Conservation (phyloP, 2,888 invertebrate genomes). For the Alloplasta piceator region DNA sequence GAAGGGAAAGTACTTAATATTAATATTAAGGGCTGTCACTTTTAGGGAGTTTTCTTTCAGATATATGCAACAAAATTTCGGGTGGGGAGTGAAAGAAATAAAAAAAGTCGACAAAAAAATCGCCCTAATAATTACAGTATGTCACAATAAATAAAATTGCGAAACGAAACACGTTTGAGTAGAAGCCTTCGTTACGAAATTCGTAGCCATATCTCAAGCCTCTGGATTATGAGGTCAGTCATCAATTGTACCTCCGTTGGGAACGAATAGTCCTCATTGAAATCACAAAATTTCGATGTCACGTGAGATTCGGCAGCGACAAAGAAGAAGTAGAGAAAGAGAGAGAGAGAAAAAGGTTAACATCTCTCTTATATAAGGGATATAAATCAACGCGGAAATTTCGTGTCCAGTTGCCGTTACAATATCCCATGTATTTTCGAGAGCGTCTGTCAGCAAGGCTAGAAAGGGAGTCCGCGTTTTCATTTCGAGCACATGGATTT, state of each 20-base stretch:
- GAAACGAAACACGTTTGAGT: background rate
- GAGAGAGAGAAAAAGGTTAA: constrained; percentile 7
- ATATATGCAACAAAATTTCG: too few species aligned
- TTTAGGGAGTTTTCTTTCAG: too few species aligned
- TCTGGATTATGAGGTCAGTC: constrained; percentile 35
- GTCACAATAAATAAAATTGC: too few species aligned
- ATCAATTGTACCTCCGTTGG: constrained; percentile 53
- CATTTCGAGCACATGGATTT: constrained; percentile 23
- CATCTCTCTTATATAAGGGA: constrained; percentile 21
- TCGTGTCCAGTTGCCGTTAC: constrained; percentile 58
- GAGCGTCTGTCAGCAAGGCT: background rate
- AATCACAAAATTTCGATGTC: constrained; percentile 61
- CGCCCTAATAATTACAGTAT: too few species aligned
- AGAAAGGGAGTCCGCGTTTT: background rate
- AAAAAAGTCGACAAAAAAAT: too few species aligned
- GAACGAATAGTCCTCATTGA: constrained; percentile 59
- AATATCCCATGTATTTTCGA: constrained; percentile 26
- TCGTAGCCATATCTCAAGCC: constrained; percentile 54
- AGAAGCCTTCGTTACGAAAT: constrained; percentile 5
- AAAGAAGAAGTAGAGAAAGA: background rate
- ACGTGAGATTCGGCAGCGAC: constrained; percentile 15
- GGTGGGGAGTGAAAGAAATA: too few species aligned
- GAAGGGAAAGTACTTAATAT: too few species aligned
- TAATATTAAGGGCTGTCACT: too few species aligned
- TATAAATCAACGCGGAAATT: constrained; percentile 53